A percentile compares a stretch with the other conserved stretches of the same genome.
phyloP scores from a whole-genome alignment of 2,888 invertebrate genomes.

The Drosophila melanosoma region DNA sequence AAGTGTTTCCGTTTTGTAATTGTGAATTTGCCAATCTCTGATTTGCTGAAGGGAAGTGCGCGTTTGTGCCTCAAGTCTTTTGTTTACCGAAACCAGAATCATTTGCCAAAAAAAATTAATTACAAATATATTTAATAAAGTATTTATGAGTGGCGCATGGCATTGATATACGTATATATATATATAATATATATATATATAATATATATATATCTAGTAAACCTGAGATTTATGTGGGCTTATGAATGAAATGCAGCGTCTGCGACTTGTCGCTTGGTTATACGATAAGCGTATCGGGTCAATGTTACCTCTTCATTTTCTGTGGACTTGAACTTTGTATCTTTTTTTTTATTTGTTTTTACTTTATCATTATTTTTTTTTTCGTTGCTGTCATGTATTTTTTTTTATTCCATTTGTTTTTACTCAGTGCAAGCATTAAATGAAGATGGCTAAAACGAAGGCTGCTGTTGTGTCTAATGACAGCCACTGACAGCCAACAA shows the following conservation, averaged over 20 bases:
- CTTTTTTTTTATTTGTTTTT: conserved; percentile 28
- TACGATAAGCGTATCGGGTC: conserved; percentile 51
- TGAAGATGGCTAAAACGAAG: conserved; percentile 54
- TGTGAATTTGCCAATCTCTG: conserved; percentile 51
- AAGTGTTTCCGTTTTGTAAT: conserved; percentile 71
- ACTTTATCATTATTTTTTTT: conserved; percentile 10
- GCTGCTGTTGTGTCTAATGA: conserved; percentile 49
- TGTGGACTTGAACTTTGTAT: conserved; percentile 72
- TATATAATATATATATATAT: conserved; percentile 10
- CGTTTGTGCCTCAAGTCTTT: conserved; percentile 66
- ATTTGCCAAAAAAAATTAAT: conserved; percentile 57
- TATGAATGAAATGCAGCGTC: conserved; percentile 44
- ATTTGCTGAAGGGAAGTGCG: conserved; percentile 49
- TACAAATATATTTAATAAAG: conserved; percentile 26
- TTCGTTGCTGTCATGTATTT: conserved; percentile 12
- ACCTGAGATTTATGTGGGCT: conserved; percentile 13
- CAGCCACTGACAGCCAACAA: conserved; percentile 48
- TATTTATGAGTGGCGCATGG: conserved; percentile 41
- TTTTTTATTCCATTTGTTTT: conserved; percentile 30
- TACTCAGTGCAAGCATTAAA: conserved; percentile 36
- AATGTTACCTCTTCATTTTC: conserved; percentile 59
- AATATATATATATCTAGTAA: conserved; percentile 18
- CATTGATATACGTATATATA: conserved; percentile 33
- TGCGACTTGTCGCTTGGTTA: conserved; percentile 21
- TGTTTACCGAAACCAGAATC: conserved; percentile 60